Evolutionary conservation across 2,888 invertebrate species (phyloP), one percentile per base, ranked within the genome.

Genomic region (Hedychridium roseum): DNA sequence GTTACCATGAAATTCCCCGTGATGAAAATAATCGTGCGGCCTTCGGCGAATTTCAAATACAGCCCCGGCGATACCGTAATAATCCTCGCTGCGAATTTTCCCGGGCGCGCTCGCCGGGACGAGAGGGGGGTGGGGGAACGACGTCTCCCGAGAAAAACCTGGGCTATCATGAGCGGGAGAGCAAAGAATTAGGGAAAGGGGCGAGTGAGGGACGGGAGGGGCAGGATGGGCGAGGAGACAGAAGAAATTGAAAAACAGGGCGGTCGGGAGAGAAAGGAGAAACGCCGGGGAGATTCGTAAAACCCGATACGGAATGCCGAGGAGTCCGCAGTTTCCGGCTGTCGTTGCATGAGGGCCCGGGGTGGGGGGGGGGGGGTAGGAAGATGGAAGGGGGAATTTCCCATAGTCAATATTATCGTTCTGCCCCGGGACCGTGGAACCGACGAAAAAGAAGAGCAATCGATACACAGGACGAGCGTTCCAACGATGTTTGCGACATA

Each of bases 371-470:
- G 11, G 32, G 16, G 9, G 32, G 16, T 15, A 3, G 2, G 16
- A 3, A 17, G n/a, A 11, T n/a, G 40, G 20, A n/a, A 7, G 35
- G 11, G 30, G 12, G 31, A n/a, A 37, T 50, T 57, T 36, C 37
- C 46, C 39, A 43, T 54, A 60, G 64, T 62, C 60, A 57, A 64
- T 62, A 64, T 62, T 62, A 62, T 59, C 51, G 54, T 54, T 61
- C 53, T 26, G 50, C 32, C 42, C n/a, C n/a, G n/a, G 54, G 39
- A 51, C 50, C n/a, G 49, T 27, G 46, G 38, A 35, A 35, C 47
- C 49, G 46, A 50, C 43, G 47, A 43, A 40, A 62, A 55, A 50
- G 56, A 50, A 54, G 38, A 56, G 51, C 56, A 50, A 51, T 59
- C 53, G 53, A 53, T 56, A 51, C 26, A 41, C n/a, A 28, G 26